phyloP scores from a whole-genome alignment of 2,888 invertebrate species.

The Fragum whitleyi region DNA sequence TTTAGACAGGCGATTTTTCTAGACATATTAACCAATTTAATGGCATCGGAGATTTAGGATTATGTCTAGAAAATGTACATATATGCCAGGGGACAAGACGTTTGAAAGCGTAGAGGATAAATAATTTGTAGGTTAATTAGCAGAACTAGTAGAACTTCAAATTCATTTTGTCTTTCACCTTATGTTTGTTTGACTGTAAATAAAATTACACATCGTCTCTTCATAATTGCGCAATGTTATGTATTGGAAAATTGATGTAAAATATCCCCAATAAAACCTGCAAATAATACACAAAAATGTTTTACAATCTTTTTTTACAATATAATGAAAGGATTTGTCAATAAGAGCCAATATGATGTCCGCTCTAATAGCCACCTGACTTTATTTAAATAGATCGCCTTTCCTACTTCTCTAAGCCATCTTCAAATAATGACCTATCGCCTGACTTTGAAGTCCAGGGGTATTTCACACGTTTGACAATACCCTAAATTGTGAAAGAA shows the following conservation, averaged over 20 bases:
- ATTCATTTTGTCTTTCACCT: too few relatives aligned
- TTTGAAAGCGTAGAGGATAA: too few relatives aligned
- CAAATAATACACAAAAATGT: constrained; percentile 1
- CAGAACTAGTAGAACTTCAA: too few relatives aligned
- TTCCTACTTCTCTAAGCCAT: constrained; percentile 30
- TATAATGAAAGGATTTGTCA: constrained; percentile 29
- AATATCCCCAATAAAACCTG: constrained; percentile 2
- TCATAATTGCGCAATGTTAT: not conserved
- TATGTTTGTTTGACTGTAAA: too few relatives aligned
- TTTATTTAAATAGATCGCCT: constrained; percentile 62
- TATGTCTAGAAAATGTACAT: too few relatives aligned
- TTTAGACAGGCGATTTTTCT: too few relatives aligned
- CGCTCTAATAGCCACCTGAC: constrained; percentile 61
- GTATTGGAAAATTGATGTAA: not conserved
- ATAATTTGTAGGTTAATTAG: too few relatives aligned
- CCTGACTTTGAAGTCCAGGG: constrained; percentile 20
- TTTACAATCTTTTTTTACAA: constrained; percentile 16
- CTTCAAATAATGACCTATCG: constrained; percentile 21
- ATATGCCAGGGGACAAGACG: too few relatives aligned
- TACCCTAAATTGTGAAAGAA: constrained; percentile 36
- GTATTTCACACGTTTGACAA: constrained; percentile 19
- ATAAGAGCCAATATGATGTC: constrained; percentile 50
- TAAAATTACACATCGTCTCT: too few relatives aligned
- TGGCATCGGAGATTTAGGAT: too few relatives aligned
- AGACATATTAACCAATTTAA: too few relatives aligned